A percentile compares a stretch with the other conserved stretches of the same genome.
These are phyloP conservation scores for Scaptomyza tumidula DNA, from an alignment of 2,888 invertebrate genomes.

Conservation along the genomic window DNA sequence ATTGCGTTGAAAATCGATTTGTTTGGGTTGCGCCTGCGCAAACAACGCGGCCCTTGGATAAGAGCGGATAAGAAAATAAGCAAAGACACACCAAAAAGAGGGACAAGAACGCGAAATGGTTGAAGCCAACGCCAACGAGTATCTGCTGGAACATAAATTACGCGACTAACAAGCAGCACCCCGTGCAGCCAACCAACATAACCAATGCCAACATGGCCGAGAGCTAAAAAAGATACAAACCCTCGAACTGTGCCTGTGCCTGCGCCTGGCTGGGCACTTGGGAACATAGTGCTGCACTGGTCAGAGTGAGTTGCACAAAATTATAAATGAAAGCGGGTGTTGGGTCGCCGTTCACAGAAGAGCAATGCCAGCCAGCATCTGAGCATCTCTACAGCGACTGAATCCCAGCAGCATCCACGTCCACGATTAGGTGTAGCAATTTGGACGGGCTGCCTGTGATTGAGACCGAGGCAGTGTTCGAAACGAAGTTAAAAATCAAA, in stretches of 20 bases:
- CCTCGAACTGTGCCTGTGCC: conserved; percentile 16
- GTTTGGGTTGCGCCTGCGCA: conserved; percentile 84
- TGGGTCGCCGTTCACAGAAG: conserved; percentile 63
- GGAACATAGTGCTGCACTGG: conserved; percentile 45
- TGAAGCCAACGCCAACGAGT: conserved; percentile 79
- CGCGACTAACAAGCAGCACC: conserved; percentile 83
- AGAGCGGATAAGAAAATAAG: conserved; percentile 80
- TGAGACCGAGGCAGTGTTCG: conserved; percentile 79
- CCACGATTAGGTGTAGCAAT: conserved; percentile 79
- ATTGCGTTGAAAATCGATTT: conserved; percentile 84
- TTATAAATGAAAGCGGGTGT: conserved; percentile 80
- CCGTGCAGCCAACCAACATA: conserved; percentile 55
- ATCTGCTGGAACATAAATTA: conserved; percentile 83
- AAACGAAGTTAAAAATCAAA: conserved; percentile 84
- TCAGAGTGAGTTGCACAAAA: conserved; percentile 78
- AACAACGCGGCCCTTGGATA: conserved; percentile 79
- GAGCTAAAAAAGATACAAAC: conserved; percentile 71
- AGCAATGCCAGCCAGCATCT: conserved; percentile 11
- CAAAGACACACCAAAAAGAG: conserved; percentile 65
- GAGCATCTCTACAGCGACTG: conserved; percentile 3
- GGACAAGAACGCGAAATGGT: conserved; percentile 51
- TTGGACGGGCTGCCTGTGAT: conserved; percentile 76
- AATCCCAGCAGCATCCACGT: conserved; percentile 46
- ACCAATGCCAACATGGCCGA: conserved; percentile 58
- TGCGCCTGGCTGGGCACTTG: conserved; percentile 50